These are phyloP conservation scores for Aphaenogaster rudis DNA, from an alignment of 1,140 invertebrate genomes.

Conservation along the genomic window DNA sequence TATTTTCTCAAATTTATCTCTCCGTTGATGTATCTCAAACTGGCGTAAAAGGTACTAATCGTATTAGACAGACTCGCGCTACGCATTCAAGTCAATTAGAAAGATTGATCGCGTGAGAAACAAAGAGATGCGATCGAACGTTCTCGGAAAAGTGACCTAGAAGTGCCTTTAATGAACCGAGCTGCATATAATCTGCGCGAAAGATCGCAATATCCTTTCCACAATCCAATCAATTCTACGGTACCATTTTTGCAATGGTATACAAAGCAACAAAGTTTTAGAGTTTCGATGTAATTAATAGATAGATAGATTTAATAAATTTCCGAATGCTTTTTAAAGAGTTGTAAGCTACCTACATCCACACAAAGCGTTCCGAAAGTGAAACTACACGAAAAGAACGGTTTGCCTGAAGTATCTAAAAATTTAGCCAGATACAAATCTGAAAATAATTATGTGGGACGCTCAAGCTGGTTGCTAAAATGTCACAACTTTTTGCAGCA, in stretches of 20 bases:
- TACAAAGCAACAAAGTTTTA: neutral
- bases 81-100: neutral
- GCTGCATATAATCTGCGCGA: neutral
- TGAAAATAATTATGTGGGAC: too few species aligned
- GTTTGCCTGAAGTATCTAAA: too few species aligned
- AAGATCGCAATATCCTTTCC: neutral
- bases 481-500: too few species aligned
- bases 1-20: constrained; percentile 27
- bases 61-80: neutral
- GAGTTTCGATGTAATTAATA: neutral
- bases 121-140: neutral
- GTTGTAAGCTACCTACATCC: neutral
- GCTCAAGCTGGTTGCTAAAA: too few species aligned
- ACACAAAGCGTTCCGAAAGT: neutral
- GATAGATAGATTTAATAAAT: neutral
- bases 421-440: too few species aligned
- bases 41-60: neutral
- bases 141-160: neutral
- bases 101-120: constrained; percentile 10
- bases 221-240: neutral
- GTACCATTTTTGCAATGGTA: neutral
- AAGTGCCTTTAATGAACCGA: neutral
- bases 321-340: neutral
- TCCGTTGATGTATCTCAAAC: neutral
- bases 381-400: neutral